phyloP scores from a whole-genome alignment of 2,888 invertebrate genomes.

The Philaethria dido region DNA sequence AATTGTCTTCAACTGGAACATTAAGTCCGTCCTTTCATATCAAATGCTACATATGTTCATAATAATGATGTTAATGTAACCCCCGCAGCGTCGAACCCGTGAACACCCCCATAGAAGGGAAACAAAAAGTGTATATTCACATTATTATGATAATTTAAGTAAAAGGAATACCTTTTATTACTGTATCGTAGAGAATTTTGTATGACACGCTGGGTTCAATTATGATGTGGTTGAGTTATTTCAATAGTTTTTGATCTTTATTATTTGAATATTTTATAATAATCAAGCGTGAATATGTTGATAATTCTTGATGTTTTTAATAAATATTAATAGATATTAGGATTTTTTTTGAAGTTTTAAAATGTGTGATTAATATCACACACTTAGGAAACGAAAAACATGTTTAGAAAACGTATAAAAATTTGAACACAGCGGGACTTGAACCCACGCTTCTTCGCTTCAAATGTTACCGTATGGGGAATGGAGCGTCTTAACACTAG shows the following conservation, averaged over 20 bases:
- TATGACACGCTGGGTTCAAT: constrained; percentile 41
- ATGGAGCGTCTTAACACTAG: no score
- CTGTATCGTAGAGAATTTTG: constrained; percentile 33
- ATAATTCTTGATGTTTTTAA: no score
- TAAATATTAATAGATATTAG: no score
- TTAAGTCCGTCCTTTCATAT: neutral
- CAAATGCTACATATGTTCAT: constrained; percentile 14
- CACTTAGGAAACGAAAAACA: no score
- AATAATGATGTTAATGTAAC: constrained; percentile 24
- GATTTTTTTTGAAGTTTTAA: no score
- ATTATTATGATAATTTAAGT: constrained; percentile 37
- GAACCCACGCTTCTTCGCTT: no score
- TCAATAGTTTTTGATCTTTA: neutral
- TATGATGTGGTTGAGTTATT: constrained; percentile 33
- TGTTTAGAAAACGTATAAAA: no score
- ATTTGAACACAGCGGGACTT: no score
- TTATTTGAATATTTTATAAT: constrained; percentile 4
- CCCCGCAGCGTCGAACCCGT: constrained; percentile 31
- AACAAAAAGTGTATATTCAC: constrained; percentile 17
- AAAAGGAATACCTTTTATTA: constrained; percentile 26
- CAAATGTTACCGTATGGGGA: no score
- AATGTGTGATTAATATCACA: no score
- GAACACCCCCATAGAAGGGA: constrained; percentile 16
- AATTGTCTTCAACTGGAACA: neutral
- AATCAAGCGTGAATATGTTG: no score